A percentile compares a stretch with the other conserved stretches of the same genome.
These are phyloP conservation scores for Larimichthys polyactis DNA, from an alignment of 2,113 vertebrate genomes.

Conservation along the genomic window DNA sequence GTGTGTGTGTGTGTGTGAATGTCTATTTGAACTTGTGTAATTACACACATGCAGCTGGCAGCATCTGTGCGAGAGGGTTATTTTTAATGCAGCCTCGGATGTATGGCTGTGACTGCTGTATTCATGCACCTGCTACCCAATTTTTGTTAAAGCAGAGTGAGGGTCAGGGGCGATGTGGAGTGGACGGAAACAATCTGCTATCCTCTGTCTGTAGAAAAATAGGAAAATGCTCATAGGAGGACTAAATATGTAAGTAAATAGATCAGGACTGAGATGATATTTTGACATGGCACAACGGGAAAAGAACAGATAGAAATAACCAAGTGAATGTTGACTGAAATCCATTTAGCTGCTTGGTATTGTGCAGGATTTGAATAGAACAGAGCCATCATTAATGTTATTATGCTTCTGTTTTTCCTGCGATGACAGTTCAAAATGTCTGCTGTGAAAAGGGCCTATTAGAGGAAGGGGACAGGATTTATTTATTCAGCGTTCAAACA, in stretches of 20 bases:
- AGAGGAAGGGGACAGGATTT: not conserved
- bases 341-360: not conserved
- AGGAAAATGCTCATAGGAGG: not conserved
- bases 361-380: not conserved
- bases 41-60: constrained; percentile 30
- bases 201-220: not conserved
- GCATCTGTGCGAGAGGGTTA: constrained; percentile 29
- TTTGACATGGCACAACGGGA: not conserved
- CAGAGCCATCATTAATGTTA: not conserved
- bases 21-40: constrained; percentile 19
- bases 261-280: not conserved
- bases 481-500: not conserved
- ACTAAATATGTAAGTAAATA: not conserved
- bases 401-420: not conserved
- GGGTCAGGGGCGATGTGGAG: not conserved
- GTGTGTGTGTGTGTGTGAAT: constrained; percentile 8
- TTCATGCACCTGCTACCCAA: constrained; percentile 34
- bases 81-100: not conserved
- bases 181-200: too few species aligned
- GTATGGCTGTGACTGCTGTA: not conserved
- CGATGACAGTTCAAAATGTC: not conserved
- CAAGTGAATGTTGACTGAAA: not conserved
- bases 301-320: not conserved
- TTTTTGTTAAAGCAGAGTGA: not conserved
- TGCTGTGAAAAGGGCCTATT: not conserved